phyloP scores from a whole-genome alignment of 53 echinoderm and acorn worm species.

The Temnopleurus reevesii region DNA sequence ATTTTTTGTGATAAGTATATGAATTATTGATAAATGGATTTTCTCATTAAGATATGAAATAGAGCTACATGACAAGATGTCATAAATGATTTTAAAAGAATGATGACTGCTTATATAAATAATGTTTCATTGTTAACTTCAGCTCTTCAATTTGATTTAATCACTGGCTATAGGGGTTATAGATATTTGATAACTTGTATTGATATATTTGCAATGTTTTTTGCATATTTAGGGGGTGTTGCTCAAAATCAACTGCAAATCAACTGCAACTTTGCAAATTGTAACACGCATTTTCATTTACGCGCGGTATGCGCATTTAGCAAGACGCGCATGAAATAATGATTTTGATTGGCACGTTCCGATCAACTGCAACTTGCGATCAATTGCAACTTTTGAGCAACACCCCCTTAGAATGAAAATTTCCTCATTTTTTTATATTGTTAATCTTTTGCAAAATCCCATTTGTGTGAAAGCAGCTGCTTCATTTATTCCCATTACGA shows the following conservation, averaged over 20 bases:
- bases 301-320: too few relatives aligned
- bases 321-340: too few relatives aligned
- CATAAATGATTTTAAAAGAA: not conserved
- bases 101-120: not conserved
- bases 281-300: too few relatives aligned
- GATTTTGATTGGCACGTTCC: too few relatives aligned
- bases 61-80: not conserved
- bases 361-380: too few relatives aligned
- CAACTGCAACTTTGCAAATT: too few relatives aligned
- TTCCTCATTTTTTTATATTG: not conserved
- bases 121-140: not conserved
- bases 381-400: too few relatives aligned
- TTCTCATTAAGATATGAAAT: not conserved
- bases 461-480: constrained; percentile 3
- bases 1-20: not conserved
- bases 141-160: not conserved
- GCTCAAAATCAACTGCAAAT: too few relatives aligned
- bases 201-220: not conserved
- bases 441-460: constrained; percentile 2
- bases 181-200: not conserved
- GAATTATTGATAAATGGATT: not conserved
- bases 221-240: too few relatives aligned
- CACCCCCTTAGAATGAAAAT: not conserved
- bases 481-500: not conserved
- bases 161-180: not conserved